Percentiles rank a stretch among this genome's conserved stretches.
Conservation (phyloP, 2,888 invertebrate genomes). For the Cosmia trapezina region DNA sequence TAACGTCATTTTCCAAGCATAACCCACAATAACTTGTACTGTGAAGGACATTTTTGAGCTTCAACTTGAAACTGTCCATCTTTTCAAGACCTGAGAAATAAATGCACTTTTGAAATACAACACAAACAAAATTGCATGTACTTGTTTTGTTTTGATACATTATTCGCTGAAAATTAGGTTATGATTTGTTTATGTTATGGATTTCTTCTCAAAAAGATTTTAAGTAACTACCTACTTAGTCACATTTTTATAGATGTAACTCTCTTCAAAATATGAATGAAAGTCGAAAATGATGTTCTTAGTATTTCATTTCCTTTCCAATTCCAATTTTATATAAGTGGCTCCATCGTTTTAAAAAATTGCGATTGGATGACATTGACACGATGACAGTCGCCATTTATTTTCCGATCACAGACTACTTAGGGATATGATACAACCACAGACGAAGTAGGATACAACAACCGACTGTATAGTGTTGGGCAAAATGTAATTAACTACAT, state of each 20-base stretch:
- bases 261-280: not conserved
- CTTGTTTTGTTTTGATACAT: slow-evolving; percentile 9
- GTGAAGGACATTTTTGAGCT: slow-evolving; percentile 47
- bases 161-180: slow-evolving; percentile 8
- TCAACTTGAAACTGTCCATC: slow-evolving; percentile 40
- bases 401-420: too few relatives aligned
- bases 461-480: too few relatives aligned
- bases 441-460: too few relatives aligned
- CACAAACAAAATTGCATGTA: not conserved
- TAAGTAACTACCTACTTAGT: too few relatives aligned
- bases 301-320: too few relatives aligned
- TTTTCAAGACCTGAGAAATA: slow-evolving; percentile 6
- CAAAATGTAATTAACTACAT: too few relatives aligned
- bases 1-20: slow-evolving; percentile 43
- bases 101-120: not conserved
- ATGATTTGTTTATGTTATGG: slow-evolving; percentile 27
- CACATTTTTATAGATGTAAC: not conserved
- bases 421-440: too few relatives aligned
- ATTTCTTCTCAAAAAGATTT: not conserved
- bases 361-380: too few relatives aligned
- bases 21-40: slow-evolving; percentile 49
- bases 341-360: too few relatives aligned
- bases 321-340: too few relatives aligned
- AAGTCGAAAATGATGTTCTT: too few relatives aligned
- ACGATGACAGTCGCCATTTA: too few relatives aligned